phyloP scores from a whole-genome alignment of 2,888 invertebrate genomes.

The Apantesis nais region DNA sequence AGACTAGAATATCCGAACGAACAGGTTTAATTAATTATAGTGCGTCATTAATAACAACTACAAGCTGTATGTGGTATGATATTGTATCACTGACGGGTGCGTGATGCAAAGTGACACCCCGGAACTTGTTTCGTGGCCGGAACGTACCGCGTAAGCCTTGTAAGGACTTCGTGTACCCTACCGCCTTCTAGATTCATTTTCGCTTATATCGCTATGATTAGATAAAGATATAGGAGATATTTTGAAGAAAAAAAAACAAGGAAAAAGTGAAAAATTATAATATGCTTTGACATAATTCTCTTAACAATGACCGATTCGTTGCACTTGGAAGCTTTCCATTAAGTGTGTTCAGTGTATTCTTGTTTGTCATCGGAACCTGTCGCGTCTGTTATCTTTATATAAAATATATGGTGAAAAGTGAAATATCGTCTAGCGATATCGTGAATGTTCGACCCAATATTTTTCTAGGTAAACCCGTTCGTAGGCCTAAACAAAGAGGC shows the following conservation, averaged over 20 bases:
- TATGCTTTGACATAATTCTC: not conserved
- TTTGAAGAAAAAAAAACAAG: not conserved
- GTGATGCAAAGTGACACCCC: slow-evolving; percentile 62
- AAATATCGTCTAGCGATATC: slow-evolving; percentile 54
- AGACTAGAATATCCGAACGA: slow-evolving; percentile 65
- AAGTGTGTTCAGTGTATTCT: slow-evolving; percentile 60
- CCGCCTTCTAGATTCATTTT: slow-evolving; percentile 22
- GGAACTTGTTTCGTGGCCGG: slow-evolving; percentile 22
- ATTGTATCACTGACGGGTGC: slow-evolving; percentile 48
- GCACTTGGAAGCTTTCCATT: slow-evolving; percentile 23
- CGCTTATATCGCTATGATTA: not conserved
- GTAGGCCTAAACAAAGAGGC: slow-evolving; percentile 76
- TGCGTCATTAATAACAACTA: slow-evolving; percentile 72
- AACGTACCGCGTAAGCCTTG: slow-evolving; percentile 29
- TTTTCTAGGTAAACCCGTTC: slow-evolving; percentile 76
- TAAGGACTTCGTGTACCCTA: slow-evolving; percentile 28
- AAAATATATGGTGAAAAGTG: slow-evolving; percentile 62
- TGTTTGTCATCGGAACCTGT: slow-evolving; percentile 63
- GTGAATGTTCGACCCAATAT: slow-evolving; percentile 66
- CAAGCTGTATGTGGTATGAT: slow-evolving; percentile 58
- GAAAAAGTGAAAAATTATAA: not conserved
- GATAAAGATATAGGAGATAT: not conserved
- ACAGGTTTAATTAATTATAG: slow-evolving; percentile 71
- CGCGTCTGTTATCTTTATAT: slow-evolving; percentile 53
- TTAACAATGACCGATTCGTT: not conserved